Evolutionary conservation across 2,888 invertebrate species (phyloP), one percentile per base, ranked within the genome.

Genomic region (Luffia ferchaultella): DNA sequence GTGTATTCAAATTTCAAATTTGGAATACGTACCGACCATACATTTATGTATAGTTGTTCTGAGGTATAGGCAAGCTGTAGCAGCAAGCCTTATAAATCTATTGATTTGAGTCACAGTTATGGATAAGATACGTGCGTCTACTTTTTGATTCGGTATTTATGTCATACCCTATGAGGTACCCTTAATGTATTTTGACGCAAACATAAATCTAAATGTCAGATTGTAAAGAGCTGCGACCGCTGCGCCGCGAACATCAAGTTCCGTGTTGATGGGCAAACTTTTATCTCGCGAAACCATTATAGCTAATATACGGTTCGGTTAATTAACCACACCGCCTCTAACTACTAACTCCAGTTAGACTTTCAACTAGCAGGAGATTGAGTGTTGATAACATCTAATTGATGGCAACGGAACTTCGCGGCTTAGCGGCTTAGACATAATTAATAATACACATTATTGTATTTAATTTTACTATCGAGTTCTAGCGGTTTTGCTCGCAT

Each of bases 371-470:
- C 48, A 20, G 62, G 60, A 62, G 62, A 61, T 61, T 52, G 60
- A 56, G 51, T 51, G 51, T 18, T 54, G 62, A 61, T 61, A 58
- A 44, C 50, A 61, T 62, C 61, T 54, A 51, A 56, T 52, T 57
- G 56, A 60, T 57, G 51, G 49, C 30, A 7, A 30, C 30, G 12
- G 30, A 30, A 30, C 12, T 7, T 30, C 5, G 30, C 30, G 30
- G 12, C 12, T 30, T 30, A 12, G 30, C 12, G 3, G 30, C 5
- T 30, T 30, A 30, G 3, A 12, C 12, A 12, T 30, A 12, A n/a
- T n/a, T n/a, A n/a, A 30, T 3, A 30, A 12, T 12, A 30, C 30
- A 3, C 30, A 30, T 30, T 30, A 12, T 12, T 30, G 30, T 12
- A 7, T 12, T 12, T 7, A 30, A 30, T 12, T 30, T 12, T 7